Evolutionary conservation across 2,797 vertebrate species (phyloP), one percentile per base, ranked within the genome.

Genomic region (Anableps anableps): DNA sequence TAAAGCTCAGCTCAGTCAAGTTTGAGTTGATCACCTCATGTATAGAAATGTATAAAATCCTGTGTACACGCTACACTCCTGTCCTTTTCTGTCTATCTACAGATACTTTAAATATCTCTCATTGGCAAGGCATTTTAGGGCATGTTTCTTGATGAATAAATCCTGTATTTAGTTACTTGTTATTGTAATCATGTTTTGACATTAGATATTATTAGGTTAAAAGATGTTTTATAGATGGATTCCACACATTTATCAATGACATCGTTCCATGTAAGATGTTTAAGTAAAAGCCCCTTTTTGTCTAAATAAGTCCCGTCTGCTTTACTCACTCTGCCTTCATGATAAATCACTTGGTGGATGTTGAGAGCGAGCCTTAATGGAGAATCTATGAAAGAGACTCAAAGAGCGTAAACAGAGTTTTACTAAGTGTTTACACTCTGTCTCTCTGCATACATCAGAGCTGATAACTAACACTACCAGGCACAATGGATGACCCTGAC

Each of bases 321-420:
- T 78, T 62, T 74, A 38, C 41, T 76, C 79, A 62, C 88, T 85
- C 80, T 80, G 88, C 81, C 72, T 58, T 83, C 50, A 11, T 92
- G 91, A 92, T 91, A 21, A 90, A 94, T 89, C 84, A 91, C 88
- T 88, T 89, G 89, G 80, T 85, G 8, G 80, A 77, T 87, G 88
- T 93, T 90, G 85, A 85, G 83, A 89, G 81, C 47, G 43, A 80
- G 79, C 83, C 60, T 86, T 93, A 94, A 92, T 94, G 92, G 91
- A 92, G 87, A 88, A 91, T 91, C 85, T 85, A 86, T 86, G 82
- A 77, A 79, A 85, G 29, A 68, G 64, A 29, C 76, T 77, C 34
- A 53, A n/a, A 53, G 76, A 84, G 85, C 81, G 88, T 93, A 93
- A 94, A 93, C 90, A 92, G 74, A 91, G 86, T 81, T 92, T 88